Conservation (phyloP, 1,140 invertebrate genomes). For the Cylas formicarius region DNA sequence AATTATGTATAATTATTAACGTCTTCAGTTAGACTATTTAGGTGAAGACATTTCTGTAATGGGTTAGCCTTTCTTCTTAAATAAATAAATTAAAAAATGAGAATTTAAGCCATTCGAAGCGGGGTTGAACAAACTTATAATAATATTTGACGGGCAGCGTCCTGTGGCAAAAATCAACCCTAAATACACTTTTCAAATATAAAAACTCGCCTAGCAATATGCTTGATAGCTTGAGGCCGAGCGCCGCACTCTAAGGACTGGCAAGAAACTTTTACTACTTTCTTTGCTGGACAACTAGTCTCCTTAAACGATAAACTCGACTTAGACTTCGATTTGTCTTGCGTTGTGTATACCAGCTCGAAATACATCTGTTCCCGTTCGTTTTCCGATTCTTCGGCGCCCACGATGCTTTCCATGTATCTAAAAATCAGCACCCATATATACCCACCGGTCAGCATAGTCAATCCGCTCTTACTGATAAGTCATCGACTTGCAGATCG, state of each 20-base stretch:
- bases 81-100: no score
- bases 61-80: no score
- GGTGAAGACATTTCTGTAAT: no score
- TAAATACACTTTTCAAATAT: no score
- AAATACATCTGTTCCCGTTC: conserved; percentile 43
- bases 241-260: conserved; percentile 66
- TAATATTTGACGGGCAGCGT: no score
- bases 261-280: conserved; percentile 62
- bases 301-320: conserved; percentile 57
- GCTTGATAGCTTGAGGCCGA: conserved; percentile 55
- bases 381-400: conserved; percentile 34
- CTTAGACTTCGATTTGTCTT: conserved; percentile 46
- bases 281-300: conserved; percentile 53
- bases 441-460: not conserved
- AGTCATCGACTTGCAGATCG: conserved; percentile 70
- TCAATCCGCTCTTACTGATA: conserved; percentile 54
- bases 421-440: conserved; percentile 32
- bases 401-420: conserved; percentile 49
- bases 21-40: no score
- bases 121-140: no score
- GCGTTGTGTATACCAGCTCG: conserved; percentile 37
- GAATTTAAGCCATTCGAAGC: no score
- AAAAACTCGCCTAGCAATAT: conserved; percentile 54
- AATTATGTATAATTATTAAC: no score
- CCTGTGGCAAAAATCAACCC: no score